Evolutionary conservation across 2,888 invertebrate genomes (phyloP).

Genomic region (Metallyticus violacea): DNA sequence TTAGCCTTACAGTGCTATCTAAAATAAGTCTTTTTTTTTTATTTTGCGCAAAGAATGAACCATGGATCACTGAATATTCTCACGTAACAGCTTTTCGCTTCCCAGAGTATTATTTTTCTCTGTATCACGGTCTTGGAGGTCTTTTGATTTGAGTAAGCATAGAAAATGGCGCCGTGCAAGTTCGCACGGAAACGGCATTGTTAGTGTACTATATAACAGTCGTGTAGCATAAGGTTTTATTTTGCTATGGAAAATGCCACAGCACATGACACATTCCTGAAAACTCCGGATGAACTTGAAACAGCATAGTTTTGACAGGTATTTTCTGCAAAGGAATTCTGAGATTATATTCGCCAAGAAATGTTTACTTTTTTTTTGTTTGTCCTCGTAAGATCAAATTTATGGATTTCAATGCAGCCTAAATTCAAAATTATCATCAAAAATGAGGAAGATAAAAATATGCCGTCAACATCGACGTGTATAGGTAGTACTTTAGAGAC

Average conservation of each 20-base stretch:
- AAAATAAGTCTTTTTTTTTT: background rate
- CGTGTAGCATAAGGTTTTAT: background rate
- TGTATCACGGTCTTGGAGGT: background rate
- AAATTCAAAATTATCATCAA: too few relatives aligned
- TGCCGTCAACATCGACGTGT: too few relatives aligned
- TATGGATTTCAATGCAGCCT: too few relatives aligned
- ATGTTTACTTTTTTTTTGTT: too few relatives aligned
- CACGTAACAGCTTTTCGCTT: background rate
- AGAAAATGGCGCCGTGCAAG: background rate
- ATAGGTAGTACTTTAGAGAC: too few relatives aligned
- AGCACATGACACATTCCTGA: background rate
- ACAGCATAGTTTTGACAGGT: too few relatives aligned
- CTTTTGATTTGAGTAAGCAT: background rate
- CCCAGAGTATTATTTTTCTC: background rate
- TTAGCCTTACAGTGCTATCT: background rate
- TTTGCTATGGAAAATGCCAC: background rate
- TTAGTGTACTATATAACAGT: background rate
- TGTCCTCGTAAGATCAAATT: too few relatives aligned
- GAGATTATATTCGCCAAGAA: too few relatives aligned
- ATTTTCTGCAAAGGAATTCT: too few relatives aligned
- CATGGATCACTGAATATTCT: background rate
- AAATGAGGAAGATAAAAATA: too few relatives aligned
- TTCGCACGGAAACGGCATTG: background rate
- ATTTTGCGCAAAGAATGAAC: background rate
- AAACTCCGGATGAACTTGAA: too few relatives aligned